Evolutionary conservation across 1,140 invertebrate species (phyloP).

Genomic region (Pemphigus obesinymphae): DNA sequence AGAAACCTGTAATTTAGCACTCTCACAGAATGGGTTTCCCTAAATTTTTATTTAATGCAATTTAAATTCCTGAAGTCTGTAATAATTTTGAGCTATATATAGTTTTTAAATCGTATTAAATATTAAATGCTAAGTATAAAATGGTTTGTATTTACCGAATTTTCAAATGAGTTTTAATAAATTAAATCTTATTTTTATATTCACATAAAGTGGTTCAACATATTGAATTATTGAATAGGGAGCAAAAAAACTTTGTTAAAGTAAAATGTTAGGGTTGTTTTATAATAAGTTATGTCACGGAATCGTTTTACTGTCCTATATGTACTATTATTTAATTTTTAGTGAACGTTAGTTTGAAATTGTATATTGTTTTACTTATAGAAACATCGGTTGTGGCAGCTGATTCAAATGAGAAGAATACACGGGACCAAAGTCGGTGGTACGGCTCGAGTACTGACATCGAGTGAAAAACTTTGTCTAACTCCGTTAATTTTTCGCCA

Average conservation of each 20-base stretch:
- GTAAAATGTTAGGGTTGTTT: not conserved
- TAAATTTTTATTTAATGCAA: no score
- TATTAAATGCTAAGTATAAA: not conserved
- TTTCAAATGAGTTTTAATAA: not conserved
- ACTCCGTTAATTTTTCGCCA: constrained; percentile 21
- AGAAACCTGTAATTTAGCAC: no score
- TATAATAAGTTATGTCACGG: not conserved
- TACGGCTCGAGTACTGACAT: not conserved
- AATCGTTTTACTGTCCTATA: not conserved
- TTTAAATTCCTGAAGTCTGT: no score
- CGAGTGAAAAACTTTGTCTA: constrained; percentile 26
- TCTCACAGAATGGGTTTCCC: no score
- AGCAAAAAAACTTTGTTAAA: not conserved
- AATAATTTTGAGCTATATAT: not conserved
- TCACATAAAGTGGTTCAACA: not conserved
- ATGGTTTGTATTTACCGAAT: not conserved
- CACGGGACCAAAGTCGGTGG: constrained; percentile 30
- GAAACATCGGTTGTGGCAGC: constrained; percentile 25
- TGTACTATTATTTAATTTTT: not conserved
- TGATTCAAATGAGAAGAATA: constrained; percentile 37
- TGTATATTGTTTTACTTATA: not conserved
- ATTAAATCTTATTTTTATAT: not conserved
- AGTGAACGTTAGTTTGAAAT: not conserved
- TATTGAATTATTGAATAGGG: not conserved
- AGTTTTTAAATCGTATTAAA: no score